These are phyloP conservation scores for Clamator glandarius DNA, from an alignment of 2,797 vertebrate genomes.

Conservation along the genomic window DNA sequence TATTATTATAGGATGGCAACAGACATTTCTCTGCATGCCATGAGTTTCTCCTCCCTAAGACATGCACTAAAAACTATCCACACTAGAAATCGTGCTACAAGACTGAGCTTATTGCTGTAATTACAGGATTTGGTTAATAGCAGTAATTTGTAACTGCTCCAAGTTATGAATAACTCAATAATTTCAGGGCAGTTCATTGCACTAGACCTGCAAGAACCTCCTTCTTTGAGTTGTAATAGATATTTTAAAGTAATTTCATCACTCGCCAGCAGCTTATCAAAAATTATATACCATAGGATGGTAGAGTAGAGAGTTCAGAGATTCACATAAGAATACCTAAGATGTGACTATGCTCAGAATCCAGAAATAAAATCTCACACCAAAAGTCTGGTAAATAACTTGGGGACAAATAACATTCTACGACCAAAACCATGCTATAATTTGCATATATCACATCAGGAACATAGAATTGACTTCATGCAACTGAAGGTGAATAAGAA, in stretches of 20 bases:
- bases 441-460: neutral
- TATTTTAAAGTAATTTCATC: slow-evolving; percentile 36
- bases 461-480: neutral
- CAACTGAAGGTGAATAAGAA: neutral
- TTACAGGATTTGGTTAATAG: neutral
- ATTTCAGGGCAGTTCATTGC: slow-evolving; percentile 28
- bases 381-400: neutral
- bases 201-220: neutral
- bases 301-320: neutral
- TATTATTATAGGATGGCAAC: neutral
- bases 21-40: neutral
- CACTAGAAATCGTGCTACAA: slow-evolving; percentile 16
- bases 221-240: slow-evolving; percentile 8
- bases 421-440: neutral
- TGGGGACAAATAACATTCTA: neutral
- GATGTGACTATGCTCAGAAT: neutral
- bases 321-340: neutral
- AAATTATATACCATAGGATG: neutral
- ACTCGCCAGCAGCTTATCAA: neutral
- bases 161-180: slow-evolving; percentile 49
- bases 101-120: slow-evolving; percentile 24
- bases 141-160: slow-evolving; percentile 37
- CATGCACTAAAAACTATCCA: neutral
- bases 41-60: neutral
- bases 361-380: neutral